Conservation (phyloP, 1,140 invertebrate genomes). For the Plectus sambesii region DNA sequence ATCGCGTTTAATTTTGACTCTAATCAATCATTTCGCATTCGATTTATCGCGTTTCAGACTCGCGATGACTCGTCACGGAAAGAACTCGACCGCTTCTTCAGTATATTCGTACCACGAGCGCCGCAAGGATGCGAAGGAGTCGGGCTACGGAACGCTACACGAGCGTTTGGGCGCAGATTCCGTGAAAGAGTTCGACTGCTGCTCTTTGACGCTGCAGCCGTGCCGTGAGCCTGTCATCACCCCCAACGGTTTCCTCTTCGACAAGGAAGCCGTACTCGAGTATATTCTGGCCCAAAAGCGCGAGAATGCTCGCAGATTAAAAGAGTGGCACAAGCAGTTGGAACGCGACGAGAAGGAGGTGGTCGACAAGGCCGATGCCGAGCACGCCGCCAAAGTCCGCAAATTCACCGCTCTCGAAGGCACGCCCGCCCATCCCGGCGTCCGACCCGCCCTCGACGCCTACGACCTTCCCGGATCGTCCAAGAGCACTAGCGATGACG, state of each 20-base stretch:
- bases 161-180: constrained; percentile 83
- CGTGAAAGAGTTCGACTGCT: constrained; percentile 94
- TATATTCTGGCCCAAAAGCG: constrained; percentile 90
- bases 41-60: too few species aligned
- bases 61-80: constrained; percentile 67
- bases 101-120: constrained; percentile 98
- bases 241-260: constrained; percentile 83
- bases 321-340: constrained; percentile 76
- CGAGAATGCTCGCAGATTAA: constrained; percentile 73
- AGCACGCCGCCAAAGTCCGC: constrained; percentile 59
- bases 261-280: constrained; percentile 90
- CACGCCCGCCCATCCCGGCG: constrained; percentile 31
- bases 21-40: constrained; percentile 11
- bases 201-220: constrained; percentile 87
- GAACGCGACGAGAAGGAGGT: constrained; percentile 33
- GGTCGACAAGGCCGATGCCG: constrained; percentile 53
- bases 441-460: not conserved
- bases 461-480: not conserved
- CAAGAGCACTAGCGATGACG: too few species aligned
- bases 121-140: constrained; percentile 76
- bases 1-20: too few species aligned
- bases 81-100: constrained; percentile 92
- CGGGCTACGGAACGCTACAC: constrained; percentile 53
- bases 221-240: constrained; percentile 56
- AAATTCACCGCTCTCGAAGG: constrained; percentile 53